phyloP scores from a whole-genome alignment of 2,888 invertebrate species.

The Chloroclystis v-ata region DNA sequence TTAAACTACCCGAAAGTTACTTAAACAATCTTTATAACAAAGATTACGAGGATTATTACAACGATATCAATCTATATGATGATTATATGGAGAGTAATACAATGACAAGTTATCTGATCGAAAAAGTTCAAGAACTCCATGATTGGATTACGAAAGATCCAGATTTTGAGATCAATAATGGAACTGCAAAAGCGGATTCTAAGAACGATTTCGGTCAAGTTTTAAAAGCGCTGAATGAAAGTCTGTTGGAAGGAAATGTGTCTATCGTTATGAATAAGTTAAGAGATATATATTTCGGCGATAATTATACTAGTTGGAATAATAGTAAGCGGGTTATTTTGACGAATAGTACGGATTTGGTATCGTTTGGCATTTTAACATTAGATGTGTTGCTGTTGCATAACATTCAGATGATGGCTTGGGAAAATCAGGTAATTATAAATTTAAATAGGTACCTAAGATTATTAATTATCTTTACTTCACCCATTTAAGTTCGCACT shows the following conservation, averaged over 20 bases:
- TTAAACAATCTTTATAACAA: conserved; percentile 37
- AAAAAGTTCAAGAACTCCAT: conserved; percentile 72
- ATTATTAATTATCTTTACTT: background rate
- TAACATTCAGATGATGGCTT: conserved; percentile 77
- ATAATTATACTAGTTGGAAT: conserved; percentile 49
- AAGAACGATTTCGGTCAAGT: conserved; percentile 54
- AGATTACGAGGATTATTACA: conserved; percentile 63
- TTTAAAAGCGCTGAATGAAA: conserved; percentile 72
- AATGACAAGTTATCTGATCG: conserved; percentile 69
- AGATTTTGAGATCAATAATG: conserved; percentile 43
- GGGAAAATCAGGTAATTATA: conserved; percentile 77
- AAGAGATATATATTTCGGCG: conserved; percentile 72
- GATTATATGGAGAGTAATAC: conserved; percentile 71
- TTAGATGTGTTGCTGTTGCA: conserved; percentile 77
- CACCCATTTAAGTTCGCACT: too few species aligned
- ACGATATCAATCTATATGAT: conserved; percentile 64
- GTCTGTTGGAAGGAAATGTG: conserved; percentile 68
- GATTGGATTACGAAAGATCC: conserved; percentile 70
- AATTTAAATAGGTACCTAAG: background rate
- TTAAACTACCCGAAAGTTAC: conserved; percentile 50
- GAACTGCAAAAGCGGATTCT: conserved; percentile 24
- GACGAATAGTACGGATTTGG: conserved; percentile 66
- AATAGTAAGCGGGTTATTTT: conserved; percentile 52
- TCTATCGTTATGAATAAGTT: conserved; percentile 71
- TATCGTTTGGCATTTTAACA: conserved; percentile 77